Evolutionary conservation across 2,797 vertebrate species (phyloP), one percentile per base, ranked within the genome.

Genomic region (Atherinosoma microstoma): DNA sequence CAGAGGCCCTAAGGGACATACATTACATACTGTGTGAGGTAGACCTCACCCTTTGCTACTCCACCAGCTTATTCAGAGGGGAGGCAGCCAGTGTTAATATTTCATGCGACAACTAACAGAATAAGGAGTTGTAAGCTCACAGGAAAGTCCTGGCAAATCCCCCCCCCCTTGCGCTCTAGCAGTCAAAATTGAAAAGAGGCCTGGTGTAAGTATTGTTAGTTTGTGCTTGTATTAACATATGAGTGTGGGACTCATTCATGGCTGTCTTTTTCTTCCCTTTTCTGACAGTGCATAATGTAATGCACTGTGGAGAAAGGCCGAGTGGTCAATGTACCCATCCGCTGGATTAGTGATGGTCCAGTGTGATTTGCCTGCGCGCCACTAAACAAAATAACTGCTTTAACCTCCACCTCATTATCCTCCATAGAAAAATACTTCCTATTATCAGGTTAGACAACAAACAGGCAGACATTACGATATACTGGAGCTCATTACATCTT

Each of bases 21-120:
- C 87, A 93, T 92, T 87, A 91, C 92, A 91, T 86, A 87, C 73
- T 57, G 76, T 85, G 84, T 87, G 85, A 89, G 87, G 85, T 85
- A 91, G 78, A 90, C 84, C 86, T 87, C 81, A 85, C 80, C 86
- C 86, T 90, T 92, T 92, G 89, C 87, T 89, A 84, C 76, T 84
- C 82, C 83, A 84, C 87, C 80, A 84, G 82, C 82, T 91, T 84
- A 88, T 88, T 88, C 90, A 89, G 76, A 75, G 66, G 84, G 88
- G 89, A 89, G 64, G 85, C 82, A 86, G 83, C 56, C 68, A 58
- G 51, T 73, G 87, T 91, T 86, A 91, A 92, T 93, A 91, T 93
- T 93, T 93, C 84, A 93, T 92, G 78, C 82, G 81, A 78, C 72
- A 74, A 82, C 80, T 87, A 83, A 83, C 75, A 78, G 83, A 79